Evolutionary conservation across 2,113 vertebrate genomes (phyloP), one percentile per base, ranked within the genome.

Genomic region (Eurypyga helias): DNA sequence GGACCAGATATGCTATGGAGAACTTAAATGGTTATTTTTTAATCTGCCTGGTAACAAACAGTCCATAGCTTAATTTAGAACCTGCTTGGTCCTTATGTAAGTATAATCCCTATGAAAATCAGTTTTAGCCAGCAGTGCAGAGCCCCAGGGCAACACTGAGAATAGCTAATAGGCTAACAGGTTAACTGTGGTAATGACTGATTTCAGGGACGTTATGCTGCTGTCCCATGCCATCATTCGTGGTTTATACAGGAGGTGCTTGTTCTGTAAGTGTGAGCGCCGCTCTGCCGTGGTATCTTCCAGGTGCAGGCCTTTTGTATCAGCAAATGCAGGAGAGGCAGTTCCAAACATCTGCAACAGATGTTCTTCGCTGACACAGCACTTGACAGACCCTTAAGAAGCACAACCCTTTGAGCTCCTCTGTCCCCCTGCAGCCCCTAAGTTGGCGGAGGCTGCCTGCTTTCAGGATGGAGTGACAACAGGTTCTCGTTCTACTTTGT

Each of bases 11-110:
- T 28, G 6, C 33, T 46, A 3, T 2, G 10, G 29, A 58, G 72
- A 84, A 29, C 11, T 70, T 49, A 79, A 73, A 1, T 81, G 33
- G 17, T 70, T 91, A 51, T 14, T 21, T 91, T 86, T 90, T 92
- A 28, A 25, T 79, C n/a, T 86, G 75, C 67, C 61, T 91, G 33
- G 29, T 86, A 81, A 64, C 58, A 86, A 86, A 83, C 52, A 57
- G 64, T 66, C 76, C 14, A 1, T 52, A 62, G 67, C 75, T 92
- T 95, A 93, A 93, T 92, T 87, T 67, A 86, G 83, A 88, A 34
- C 19, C 25, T 96, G 66, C 96, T 46, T 92, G 36, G 43, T 76
- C 46, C 76, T 97, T 97, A 84, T 14, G 14, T 83, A 95, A 95
- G 38, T 80, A 14, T 93, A 93, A 95, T 93, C 76, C 90, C 70